Conservation (phyloP, 2,797 vertebrate genomes). For the Urophycis tenuis region DNA sequence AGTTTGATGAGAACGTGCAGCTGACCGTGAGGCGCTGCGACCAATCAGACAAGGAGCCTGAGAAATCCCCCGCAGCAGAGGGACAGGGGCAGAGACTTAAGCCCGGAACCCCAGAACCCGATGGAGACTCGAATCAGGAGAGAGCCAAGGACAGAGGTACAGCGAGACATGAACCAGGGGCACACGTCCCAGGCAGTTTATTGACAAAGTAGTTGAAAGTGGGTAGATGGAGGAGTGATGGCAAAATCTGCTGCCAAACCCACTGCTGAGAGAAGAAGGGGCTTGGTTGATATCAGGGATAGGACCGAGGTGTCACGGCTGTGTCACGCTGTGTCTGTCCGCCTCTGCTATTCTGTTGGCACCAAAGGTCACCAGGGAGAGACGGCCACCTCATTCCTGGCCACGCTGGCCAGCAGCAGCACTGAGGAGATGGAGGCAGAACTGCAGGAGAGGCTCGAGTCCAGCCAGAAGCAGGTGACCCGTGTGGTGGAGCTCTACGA, state of each 20-base stretch:
- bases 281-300: neutral
- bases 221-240: neutral
- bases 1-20: conserved; percentile 94
- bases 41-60: conserved; percentile 73
- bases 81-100: conserved; percentile 86
- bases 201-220: neutral
- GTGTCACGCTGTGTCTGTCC: neutral
- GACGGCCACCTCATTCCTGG: conserved; percentile 84
- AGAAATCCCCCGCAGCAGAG: conserved; percentile 78
- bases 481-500: conserved; percentile 85
- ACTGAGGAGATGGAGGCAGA: conserved; percentile 96
- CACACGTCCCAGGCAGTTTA: neutral
- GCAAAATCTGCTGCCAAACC: neutral
- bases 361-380: conserved; percentile 69
- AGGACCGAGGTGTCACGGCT: neutral
- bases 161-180: neutral
- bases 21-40: conserved; percentile 84
- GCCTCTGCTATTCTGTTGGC: neutral
- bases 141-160: conserved; percentile 84
- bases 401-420: conserved; percentile 90
- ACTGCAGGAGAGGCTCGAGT: conserved; percentile 89
- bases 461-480: conserved; percentile 80
- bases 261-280: neutral
- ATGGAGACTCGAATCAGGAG: conserved; percentile 94
- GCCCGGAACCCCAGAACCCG: conserved; percentile 92